Conservation (phyloP, 2,888 invertebrate genomes). For the Agrochola circellaris region DNA sequence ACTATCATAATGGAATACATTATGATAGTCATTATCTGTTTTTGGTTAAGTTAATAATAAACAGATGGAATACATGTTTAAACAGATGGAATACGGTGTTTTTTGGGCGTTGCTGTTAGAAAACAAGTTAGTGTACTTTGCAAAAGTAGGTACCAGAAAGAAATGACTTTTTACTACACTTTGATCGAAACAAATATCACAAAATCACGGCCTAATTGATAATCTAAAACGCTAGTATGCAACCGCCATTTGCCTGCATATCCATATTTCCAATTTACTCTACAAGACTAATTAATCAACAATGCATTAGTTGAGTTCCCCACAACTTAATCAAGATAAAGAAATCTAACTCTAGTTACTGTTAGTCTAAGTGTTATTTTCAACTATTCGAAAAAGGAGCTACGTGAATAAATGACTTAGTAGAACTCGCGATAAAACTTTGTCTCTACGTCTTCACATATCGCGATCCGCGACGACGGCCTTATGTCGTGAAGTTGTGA, state of each 20-base stretch:
- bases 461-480: constrained; percentile 27
- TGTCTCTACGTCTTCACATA: constrained; percentile 18
- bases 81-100: not conserved
- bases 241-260: not conserved
- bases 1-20: too few relatives aligned
- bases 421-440: constrained; percentile 45
- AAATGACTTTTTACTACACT: not conserved
- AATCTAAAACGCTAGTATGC: not conserved
- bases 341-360: constrained; percentile 11
- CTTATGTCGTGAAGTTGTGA: constrained; percentile 68
- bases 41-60: too few relatives aligned
- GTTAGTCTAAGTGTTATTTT: constrained; percentile 1
- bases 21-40: too few relatives aligned
- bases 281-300: not conserved
- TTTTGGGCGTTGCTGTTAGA: not conserved
- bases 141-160: not conserved
- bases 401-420: constrained; percentile 32
- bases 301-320: too few relatives aligned
- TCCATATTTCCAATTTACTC: not conserved
- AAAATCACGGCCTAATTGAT: not conserved
- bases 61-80: too few relatives aligned
- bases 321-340: constrained; percentile 20
- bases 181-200: too few relatives aligned
- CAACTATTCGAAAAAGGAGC: constrained; percentile 29
- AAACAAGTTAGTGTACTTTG: not conserved